phyloP scores from a whole-genome alignment of 2,113 vertebrate genomes.

The Cromileptes altivelis region DNA sequence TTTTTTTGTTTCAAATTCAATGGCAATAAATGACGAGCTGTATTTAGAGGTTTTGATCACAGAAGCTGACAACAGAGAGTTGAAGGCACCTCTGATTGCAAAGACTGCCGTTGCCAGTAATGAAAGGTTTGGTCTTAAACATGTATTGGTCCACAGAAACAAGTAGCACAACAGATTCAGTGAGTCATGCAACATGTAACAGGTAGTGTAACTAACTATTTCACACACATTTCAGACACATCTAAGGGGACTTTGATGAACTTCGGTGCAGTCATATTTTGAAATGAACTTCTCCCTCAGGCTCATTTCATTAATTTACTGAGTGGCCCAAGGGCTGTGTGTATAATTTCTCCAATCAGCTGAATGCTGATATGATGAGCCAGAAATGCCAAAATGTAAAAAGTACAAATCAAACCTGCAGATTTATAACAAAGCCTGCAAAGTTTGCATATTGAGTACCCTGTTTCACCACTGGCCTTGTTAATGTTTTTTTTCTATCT shows the following conservation, averaged over 20 bases:
- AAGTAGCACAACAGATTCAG: not conserved
- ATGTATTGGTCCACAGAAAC: not conserved
- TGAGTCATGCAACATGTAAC: not conserved
- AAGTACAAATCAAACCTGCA: not conserved
- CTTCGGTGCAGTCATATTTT: not conserved
- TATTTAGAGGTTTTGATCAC: not conserved
- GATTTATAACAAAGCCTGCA: not conserved
- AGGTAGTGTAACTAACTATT: not conserved
- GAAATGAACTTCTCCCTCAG: not conserved
- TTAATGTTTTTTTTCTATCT: not conserved
- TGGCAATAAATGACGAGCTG: not conserved
- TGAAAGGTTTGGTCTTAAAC: not conserved
- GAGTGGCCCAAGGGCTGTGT: slow-evolving; percentile 9
- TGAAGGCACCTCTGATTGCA: not conserved
- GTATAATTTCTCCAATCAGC: slow-evolving; percentile 10
- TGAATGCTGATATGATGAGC: slow-evolving; percentile 34
- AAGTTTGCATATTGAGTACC: not conserved
- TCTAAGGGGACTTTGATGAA: slow-evolving; percentile 33
- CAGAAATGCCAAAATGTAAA: slow-evolving; percentile 29
- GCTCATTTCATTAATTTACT: slow-evolving; percentile 40
- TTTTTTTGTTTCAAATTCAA: not conserved
- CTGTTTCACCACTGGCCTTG: not conserved
- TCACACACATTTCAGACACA: not conserved
- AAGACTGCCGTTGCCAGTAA: not conserved
- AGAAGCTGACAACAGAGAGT: not conserved